Evolutionary conservation across 2,113 vertebrate species (phyloP).

Genomic region (Microcebus lehilahytsara): DNA sequence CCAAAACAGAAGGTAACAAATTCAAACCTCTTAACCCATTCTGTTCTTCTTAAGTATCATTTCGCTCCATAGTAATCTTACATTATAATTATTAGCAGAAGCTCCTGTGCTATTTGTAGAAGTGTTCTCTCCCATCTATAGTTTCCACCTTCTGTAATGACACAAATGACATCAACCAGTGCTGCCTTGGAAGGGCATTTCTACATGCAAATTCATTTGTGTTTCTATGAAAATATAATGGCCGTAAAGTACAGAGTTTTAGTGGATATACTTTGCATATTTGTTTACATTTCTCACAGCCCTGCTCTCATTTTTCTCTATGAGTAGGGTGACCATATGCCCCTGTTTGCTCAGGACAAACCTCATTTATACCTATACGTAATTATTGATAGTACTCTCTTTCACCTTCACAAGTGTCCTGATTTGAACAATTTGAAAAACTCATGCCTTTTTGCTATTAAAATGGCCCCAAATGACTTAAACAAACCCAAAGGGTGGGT

Average conservation of each 20-base stretch:
- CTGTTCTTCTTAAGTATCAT: neutral
- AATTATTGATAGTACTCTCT: neutral
- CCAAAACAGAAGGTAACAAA: slow-evolving; percentile 6
- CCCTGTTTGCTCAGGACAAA: neutral
- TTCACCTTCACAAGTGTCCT: neutral
- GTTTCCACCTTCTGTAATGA: slow-evolving; percentile 8
- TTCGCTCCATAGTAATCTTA: neutral
- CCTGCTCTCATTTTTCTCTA: neutral
- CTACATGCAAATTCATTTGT: neutral
- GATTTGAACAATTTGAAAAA: neutral
- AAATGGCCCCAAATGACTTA: neutral
- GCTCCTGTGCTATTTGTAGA: neutral
- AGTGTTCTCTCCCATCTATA: neutral
- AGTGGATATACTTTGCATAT: neutral
- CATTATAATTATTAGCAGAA: slow-evolving; percentile 35
- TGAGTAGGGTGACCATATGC: neutral
- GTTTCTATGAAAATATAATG: slow-evolving; percentile 18
- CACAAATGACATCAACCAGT: slow-evolving; percentile 3
- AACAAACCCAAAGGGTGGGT: neutral
- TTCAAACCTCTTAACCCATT: neutral
- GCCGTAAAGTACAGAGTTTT: neutral
- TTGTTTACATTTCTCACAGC: neutral
- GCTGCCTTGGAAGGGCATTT: neutral
- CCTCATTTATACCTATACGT: neutral
- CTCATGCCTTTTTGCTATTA: neutral